phyloP scores from a whole-genome alignment of 2,113 vertebrate species.

The Carassius carassius region DNA sequence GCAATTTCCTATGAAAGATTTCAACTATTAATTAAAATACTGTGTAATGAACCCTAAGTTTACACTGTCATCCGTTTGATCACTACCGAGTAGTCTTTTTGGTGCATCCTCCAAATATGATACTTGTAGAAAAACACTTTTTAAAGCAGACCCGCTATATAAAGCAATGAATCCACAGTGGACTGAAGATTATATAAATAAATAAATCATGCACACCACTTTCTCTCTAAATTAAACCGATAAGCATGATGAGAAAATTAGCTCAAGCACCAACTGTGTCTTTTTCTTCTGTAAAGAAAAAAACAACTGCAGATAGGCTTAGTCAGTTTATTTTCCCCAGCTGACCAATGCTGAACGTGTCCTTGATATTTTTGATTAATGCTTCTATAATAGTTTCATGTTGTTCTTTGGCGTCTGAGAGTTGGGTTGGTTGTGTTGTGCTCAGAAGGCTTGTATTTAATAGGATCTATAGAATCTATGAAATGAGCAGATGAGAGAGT shows the following conservation, averaged over 20 bases:
- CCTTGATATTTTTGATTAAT: not conserved
- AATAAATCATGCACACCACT: not conserved
- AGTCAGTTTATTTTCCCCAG: not conserved
- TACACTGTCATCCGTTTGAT: not conserved
- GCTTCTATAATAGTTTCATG: not conserved
- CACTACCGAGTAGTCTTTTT: not conserved
- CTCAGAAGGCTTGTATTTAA: not conserved
- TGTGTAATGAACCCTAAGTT: not conserved
- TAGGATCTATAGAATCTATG: not conserved
- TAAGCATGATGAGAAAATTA: slow-evolving; percentile 26
- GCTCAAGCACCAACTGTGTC: not conserved
- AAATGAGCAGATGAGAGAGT: not conserved
- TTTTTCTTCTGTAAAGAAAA: not conserved
- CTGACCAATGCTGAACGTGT: not conserved
- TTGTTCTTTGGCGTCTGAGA: not conserved
- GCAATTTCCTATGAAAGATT: not conserved
- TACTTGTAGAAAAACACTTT: not conserved
- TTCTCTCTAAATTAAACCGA: not conserved
- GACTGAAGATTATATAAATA: not conserved
- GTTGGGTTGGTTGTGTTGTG: not conserved
- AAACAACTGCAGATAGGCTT: slow-evolving; percentile 1
- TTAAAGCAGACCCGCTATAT: not conserved
- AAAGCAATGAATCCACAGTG: slow-evolving; percentile 4
- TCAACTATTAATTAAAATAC: not conserved
- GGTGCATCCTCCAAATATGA: slow-evolving; percentile 8